Conservation (phyloP, 1,140 invertebrate species). For the Thrips palmi region DNA sequence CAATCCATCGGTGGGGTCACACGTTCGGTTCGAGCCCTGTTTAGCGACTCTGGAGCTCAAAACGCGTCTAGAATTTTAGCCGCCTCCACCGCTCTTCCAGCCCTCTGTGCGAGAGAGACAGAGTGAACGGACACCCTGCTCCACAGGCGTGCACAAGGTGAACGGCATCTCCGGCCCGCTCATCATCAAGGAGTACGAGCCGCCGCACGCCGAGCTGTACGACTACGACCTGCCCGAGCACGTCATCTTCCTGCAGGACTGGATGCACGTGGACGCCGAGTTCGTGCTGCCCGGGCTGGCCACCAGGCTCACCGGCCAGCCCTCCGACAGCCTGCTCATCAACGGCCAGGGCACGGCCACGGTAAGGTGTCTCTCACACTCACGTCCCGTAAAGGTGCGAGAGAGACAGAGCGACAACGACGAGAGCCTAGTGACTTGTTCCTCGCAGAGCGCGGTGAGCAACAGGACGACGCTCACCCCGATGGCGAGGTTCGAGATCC, state of each 20-base stretch:
- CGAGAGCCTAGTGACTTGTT: background rate
- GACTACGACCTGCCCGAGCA: slow-evolving; percentile 29
- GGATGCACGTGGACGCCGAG: slow-evolving; percentile 23
- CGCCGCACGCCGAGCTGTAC: slow-evolving; percentile 21
- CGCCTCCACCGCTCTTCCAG: too few relatives aligned
- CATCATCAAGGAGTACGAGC: slow-evolving; percentile 32
- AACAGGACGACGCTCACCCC: slow-evolving; percentile 4
- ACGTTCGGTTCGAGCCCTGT: too few relatives aligned
- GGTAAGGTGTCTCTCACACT: slow-evolving; percentile 3
- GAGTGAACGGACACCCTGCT: too few relatives aligned
- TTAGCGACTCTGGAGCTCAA: slow-evolving; percentile 48
- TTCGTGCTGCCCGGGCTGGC: background rate
- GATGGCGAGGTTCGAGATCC: slow-evolving; percentile 14
- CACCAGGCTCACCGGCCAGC: slow-evolving; percentile 17
- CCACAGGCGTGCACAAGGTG: slow-evolving; percentile 26
- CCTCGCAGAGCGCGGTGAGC: too few relatives aligned
- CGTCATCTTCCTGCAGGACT: slow-evolving; percentile 29
- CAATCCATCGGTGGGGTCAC: too few relatives aligned
- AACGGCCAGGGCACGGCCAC: slow-evolving; percentile 22
- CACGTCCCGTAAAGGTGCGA: background rate
- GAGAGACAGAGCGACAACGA: background rate
- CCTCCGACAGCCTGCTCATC: slow-evolving; percentile 27
- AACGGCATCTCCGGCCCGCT: slow-evolving; percentile 31
- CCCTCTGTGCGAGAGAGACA: too few relatives aligned
- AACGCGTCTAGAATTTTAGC: too few relatives aligned